Evolutionary conservation across 1,140 invertebrate genomes (phyloP).

Genomic region (Cydia pomonella): DNA sequence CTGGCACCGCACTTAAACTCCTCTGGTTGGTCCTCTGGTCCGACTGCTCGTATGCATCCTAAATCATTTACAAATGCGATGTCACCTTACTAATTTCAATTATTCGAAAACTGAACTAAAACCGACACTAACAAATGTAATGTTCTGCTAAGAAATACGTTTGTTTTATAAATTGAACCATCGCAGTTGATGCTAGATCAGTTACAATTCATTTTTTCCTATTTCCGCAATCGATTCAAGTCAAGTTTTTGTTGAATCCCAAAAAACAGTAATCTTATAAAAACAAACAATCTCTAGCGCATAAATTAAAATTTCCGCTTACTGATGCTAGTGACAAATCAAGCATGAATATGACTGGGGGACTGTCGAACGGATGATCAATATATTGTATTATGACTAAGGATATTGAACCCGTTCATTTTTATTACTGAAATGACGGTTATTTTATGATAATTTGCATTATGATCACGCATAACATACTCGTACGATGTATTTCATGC

Average conservation of each 20-base stretch:
- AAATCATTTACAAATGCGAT: not conserved
- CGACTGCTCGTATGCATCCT: too few relatives aligned
- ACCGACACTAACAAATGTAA: not conserved
- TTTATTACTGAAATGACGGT: slow-evolving; percentile 8
- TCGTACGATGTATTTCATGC: not conserved
- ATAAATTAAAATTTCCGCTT: slow-evolving; percentile 80
- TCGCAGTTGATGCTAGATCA: slow-evolving; percentile 17
- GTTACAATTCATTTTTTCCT: slow-evolving; percentile 48
- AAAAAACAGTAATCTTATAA: slow-evolving; percentile 68
- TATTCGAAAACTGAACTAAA: not conserved
- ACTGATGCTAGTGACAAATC: slow-evolving; percentile 66
- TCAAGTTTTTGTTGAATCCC: slow-evolving; percentile 59
- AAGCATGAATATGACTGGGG: slow-evolving; percentile 71
- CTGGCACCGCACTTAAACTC: too few relatives aligned
- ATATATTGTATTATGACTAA: slow-evolving; percentile 40
- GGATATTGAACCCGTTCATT: slow-evolving; percentile 26
- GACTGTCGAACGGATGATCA: slow-evolving; percentile 42
- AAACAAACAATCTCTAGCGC: slow-evolving; percentile 76
- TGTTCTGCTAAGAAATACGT: not conserved
- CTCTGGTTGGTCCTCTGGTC: too few relatives aligned
- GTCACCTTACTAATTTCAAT: not conserved
- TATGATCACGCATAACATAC: not conserved
- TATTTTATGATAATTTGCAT: slow-evolving; percentile 24
- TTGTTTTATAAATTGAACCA: slow-evolving; percentile 27
- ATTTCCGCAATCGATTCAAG: slow-evolving; percentile 67